Conservation (phyloP, 2,888 invertebrate species). For the Muscina levida region DNA sequence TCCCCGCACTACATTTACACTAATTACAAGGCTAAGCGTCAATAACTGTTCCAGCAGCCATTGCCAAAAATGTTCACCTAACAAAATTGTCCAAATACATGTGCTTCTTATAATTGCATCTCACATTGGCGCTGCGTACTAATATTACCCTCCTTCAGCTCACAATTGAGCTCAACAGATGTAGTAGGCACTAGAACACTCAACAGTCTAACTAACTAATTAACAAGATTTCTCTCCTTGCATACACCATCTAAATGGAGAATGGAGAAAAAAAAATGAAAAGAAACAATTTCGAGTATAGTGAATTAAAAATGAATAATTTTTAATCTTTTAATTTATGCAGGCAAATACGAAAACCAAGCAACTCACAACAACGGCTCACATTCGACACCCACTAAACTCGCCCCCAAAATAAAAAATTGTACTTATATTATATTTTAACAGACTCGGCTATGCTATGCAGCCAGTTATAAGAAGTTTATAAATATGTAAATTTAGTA, state of each 20-base stretch:
- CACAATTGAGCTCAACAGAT: background rate
- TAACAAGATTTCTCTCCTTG: background rate
- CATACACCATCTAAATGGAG: background rate
- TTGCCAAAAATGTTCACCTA: background rate
- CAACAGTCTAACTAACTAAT: slow-evolving; percentile 10
- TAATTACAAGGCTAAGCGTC: too few relatives aligned
- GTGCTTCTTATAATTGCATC: too few relatives aligned
- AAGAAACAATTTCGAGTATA: background rate
- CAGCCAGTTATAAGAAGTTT: slow-evolving; percentile 28
- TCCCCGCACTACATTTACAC: too few relatives aligned
- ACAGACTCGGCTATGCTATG: slow-evolving; percentile 34
- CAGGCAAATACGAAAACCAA: background rate
- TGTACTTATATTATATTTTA: slow-evolving; percentile 37
- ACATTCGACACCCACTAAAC: background rate
- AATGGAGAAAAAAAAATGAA: background rate
- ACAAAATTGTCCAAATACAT: background rate
- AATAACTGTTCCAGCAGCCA: background rate
- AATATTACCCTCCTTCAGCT: background rate
- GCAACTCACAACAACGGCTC: background rate
- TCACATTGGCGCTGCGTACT: background rate
- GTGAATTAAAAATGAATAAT: slow-evolving; percentile 24
- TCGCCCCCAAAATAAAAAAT: slow-evolving; percentile 30
- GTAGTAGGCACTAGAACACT: background rate
- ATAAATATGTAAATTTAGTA: slow-evolving; percentile 45
- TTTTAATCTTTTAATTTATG: slow-evolving; percentile 22